Evolutionary conservation across 1,140 invertebrate species (phyloP), one percentile per base, ranked within the genome.

Genomic region (Drosophila pachea): DNA sequence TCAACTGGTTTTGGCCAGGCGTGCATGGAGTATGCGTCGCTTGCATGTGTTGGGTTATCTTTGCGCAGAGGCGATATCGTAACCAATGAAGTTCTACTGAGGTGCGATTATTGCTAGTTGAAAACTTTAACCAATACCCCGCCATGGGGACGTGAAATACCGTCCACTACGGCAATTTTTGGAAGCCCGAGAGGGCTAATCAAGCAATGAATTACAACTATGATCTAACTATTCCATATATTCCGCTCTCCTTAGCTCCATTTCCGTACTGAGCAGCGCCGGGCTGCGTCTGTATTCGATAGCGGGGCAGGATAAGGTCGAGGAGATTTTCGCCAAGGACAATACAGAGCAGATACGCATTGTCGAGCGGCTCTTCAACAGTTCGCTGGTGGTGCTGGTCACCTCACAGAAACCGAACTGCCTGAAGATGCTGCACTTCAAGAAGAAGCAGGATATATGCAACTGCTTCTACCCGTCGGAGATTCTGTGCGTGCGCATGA

Each of bases 381-480:
- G 87, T 50, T 88, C 87, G 4, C 68, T 89, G 31, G 86, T 89
- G 50, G 87, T 89, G 63, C 74, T 89, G 75, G 89, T 89, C 71
- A 89, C 87, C 33, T 53, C 72, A 31, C 73, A 86, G 50, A 89
- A 89, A 48, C 86, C 87, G 6, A 86, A 89, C 69, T 89, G 87
- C 54, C 65, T 89, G n/a, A 89, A 89, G 65, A 97, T 99, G 63
- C 97, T 97, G 90, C 98, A 99, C 91, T 99, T 98, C 91, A 98
- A 98, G 89, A 99, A 98, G 90, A 97, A 97, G 65, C 97, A 97
- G 62, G 98, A 99, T 91, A 99, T 99, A 88, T 99, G 98, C 90
- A 97, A 98, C 90, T 99, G 98, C 91, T 98, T 96, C 88, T 99
- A 99, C 89, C 95, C 96, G 2, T 99, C 98, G 89, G 97, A 97